A percentile compares a stretch with the other conserved stretches of the same genome.
These are phyloP conservation scores for Camelus bactrianus DNA, from an alignment of 2,113 vertebrate species.

Conservation along the genomic window DNA sequence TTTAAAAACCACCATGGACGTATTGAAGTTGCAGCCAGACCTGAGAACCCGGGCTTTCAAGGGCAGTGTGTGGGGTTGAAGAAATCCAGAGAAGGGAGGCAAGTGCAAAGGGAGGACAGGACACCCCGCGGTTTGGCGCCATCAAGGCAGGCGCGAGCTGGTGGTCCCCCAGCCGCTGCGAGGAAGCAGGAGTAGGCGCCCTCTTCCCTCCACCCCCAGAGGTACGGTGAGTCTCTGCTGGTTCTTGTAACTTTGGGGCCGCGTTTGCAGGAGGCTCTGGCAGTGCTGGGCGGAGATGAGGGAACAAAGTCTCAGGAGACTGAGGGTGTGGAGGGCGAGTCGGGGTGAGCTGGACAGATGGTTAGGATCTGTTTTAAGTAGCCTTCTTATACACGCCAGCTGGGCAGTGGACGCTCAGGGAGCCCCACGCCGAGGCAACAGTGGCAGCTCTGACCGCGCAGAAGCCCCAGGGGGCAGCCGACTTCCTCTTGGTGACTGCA, in stretches of 20 bases:
- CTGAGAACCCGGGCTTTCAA: not conserved
- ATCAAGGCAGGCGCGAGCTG: not conserved
- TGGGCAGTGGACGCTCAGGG: too few relatives aligned
- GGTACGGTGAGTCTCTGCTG: not conserved
- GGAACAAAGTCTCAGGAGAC: not conserved
- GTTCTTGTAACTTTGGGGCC: not conserved
- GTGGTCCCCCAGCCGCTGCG: not conserved
- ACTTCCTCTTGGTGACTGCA: not conserved
- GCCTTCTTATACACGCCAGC: not conserved
- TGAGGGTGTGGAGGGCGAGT: not conserved
- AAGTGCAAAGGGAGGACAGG: not conserved
- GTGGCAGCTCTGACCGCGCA: not conserved
- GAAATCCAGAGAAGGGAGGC: slow-evolving; percentile 7
- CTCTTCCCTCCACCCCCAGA: not conserved
- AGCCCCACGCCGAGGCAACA: rapidly evolving
- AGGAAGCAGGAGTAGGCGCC: not conserved
- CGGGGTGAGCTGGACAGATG: not conserved
- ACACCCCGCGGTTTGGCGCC: not conserved
- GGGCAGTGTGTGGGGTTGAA: not conserved
- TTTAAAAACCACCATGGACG: not conserved
- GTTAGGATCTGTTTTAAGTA: not conserved
- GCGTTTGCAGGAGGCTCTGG: not conserved
- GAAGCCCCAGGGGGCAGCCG: not conserved
- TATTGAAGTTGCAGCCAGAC: not conserved
- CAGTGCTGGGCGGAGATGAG: not conserved